These are phyloP conservation scores for Streblospio benedicti DNA, from an alignment of 1,140 invertebrate genomes.

Conservation along the genomic window DNA sequence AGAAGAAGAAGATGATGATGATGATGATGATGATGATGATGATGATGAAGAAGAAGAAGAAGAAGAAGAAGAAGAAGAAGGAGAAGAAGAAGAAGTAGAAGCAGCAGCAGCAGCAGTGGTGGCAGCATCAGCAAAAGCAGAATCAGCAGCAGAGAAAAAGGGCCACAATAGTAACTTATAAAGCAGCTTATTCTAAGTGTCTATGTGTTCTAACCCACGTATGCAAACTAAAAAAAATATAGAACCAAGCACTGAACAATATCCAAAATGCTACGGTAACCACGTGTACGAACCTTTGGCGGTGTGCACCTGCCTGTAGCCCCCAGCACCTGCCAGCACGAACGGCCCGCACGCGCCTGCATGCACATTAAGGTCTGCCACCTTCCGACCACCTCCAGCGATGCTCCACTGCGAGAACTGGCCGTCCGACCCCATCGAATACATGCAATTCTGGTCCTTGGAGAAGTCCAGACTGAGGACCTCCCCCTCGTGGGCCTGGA, in stretches of 20 bases:
- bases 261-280: no score
- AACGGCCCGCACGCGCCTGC: constrained; percentile 33
- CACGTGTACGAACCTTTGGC: constrained; percentile 22
- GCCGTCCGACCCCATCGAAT: constrained; percentile 53
- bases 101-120: no score
- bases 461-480: constrained; percentile 53
- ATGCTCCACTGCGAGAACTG: constrained; percentile 54
- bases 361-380: constrained; percentile 48
- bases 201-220: no score
- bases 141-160: neutral
- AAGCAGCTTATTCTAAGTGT: neutral
- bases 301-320: constrained; percentile 26
- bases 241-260: no score
- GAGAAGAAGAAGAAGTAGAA: neutral
- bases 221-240: no score
- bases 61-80: neutral
- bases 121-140: no score
- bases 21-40: constrained; percentile 1
- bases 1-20: neutral
- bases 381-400: constrained; percentile 49
- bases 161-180: neutral
- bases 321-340: constrained; percentile 16
- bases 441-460: constrained; percentile 54
- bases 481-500: constrained; percentile 51
- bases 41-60: neutral